A percentile compares a stretch with the other conserved stretches of the same genome.
phyloP scores from a whole-genome alignment of 2,888 invertebrate genomes.

The Ophonus ardosiacus region DNA sequence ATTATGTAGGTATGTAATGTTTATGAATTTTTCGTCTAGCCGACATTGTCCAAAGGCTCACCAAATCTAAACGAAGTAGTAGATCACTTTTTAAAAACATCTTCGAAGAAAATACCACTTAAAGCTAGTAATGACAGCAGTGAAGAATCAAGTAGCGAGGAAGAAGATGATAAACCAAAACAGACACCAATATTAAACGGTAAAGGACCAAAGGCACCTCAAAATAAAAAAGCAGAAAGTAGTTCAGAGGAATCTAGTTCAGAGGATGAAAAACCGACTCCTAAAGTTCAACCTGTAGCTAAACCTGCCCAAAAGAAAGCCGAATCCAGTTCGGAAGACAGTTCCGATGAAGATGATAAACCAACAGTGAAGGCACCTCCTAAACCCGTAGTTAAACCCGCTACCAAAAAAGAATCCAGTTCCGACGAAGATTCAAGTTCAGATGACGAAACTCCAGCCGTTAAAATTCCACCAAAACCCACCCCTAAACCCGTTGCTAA shows the following conservation, averaged over 20 bases:
- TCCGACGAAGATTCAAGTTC: slow-evolving; percentile 75
- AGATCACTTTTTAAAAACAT: slow-evolving; percentile 78
- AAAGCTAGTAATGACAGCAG: slow-evolving; percentile 69
- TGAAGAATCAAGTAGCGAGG: slow-evolving; percentile 71
- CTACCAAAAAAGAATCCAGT: slow-evolving; percentile 52
- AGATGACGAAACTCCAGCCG: slow-evolving; percentile 71
- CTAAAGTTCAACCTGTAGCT: slow-evolving; percentile 65
- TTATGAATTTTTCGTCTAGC: slow-evolving; percentile 76
- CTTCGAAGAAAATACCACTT: slow-evolving; percentile 75
- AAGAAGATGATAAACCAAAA: slow-evolving; percentile 62
- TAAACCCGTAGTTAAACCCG: slow-evolving; percentile 44
- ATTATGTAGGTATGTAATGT: slow-evolving; percentile 36
- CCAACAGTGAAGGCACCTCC: slow-evolving; percentile 63
- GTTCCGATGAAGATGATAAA: slow-evolving; percentile 66
- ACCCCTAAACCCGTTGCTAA: slow-evolving; percentile 71
- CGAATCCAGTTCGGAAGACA: slow-evolving; percentile 68
- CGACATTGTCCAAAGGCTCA: slow-evolving; percentile 80
- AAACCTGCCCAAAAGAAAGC: slow-evolving; percentile 60
- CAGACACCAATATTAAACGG: slow-evolving; percentile 66
- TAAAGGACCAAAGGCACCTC: slow-evolving; percentile 61
- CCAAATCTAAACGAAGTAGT: slow-evolving; percentile 82
- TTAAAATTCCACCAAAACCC: slow-evolving; percentile 69
- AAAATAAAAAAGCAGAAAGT: slow-evolving; percentile 60
- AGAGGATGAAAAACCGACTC: slow-evolving; percentile 65
- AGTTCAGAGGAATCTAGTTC: slow-evolving; percentile 66